phyloP scores from a whole-genome alignment of 2,888 invertebrate genomes.

The Eutolmus rufibarbis region DNA sequence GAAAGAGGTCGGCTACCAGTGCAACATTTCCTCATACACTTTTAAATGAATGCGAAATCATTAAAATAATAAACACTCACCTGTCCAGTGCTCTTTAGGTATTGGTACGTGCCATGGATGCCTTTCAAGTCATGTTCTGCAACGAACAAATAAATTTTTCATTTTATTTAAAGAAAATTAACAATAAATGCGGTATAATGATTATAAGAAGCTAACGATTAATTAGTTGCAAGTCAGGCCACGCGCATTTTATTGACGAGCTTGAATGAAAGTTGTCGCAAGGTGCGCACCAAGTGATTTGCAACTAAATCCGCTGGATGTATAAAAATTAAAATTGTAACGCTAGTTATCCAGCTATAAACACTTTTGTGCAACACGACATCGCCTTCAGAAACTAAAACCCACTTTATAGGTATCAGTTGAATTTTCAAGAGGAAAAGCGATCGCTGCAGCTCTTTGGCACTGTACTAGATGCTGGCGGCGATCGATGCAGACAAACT shows the following conservation, averaged over 20 bases:
- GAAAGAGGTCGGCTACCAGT: constrained; percentile 50
- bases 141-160: constrained; percentile 46
- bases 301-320: neutral
- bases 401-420: neutral
- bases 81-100: constrained; percentile 70
- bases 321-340: neutral
- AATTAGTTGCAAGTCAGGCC: neutral
- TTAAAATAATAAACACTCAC: constrained; percentile 59
- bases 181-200: neutral
- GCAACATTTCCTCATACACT: constrained; percentile 53
- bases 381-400: neutral
- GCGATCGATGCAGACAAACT: neutral
- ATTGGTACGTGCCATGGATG: constrained; percentile 63
- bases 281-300: neutral
- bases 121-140: constrained; percentile 57
- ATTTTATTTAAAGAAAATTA: neutral
- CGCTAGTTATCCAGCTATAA: neutral
- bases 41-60: neutral
- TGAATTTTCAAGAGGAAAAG: neutral
- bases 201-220: neutral
- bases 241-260: neutral
- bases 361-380: neutral
- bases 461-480: neutral
- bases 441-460: neutral
- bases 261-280: constrained; percentile 34